Percentiles rank a stretch among this genome's conserved stretches.
Evolutionary conservation across 2,888 invertebrate genomes (phyloP).

Genomic region (Ophion ellenae): DNA sequence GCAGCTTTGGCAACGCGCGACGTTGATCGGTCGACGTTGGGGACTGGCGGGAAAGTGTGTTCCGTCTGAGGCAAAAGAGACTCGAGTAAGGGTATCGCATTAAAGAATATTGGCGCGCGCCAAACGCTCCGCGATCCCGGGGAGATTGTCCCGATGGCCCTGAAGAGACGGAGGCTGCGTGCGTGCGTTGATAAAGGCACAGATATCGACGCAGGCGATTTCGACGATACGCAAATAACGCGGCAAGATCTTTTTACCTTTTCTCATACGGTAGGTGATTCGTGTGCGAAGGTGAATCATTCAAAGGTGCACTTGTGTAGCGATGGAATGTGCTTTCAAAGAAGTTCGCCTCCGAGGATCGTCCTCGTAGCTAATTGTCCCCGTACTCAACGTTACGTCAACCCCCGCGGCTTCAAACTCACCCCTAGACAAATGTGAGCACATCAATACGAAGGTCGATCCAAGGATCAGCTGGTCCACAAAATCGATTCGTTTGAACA

Average conservation of each 20-base stretch:
- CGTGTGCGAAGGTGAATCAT: slow-evolving; percentile 39
- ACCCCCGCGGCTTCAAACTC: too few species aligned
- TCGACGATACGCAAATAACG: slow-evolving; percentile 42
- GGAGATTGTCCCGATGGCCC: slow-evolving; percentile 21
- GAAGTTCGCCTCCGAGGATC: too few species aligned
- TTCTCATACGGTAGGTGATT: slow-evolving; percentile 31
- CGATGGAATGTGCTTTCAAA: background rate
- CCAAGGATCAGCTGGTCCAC: background rate
- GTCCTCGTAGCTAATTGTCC: too few species aligned
- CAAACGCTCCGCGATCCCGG: slow-evolving; percentile 66
- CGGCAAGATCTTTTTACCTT: background rate
- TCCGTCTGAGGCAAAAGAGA: slow-evolving; percentile 6
- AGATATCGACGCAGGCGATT: slow-evolving; percentile 26
- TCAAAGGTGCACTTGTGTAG: slow-evolving; percentile 38
- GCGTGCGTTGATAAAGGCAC: slow-evolving; percentile 44
- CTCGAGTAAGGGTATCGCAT: slow-evolving; percentile 71
- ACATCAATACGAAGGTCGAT: too few species aligned
- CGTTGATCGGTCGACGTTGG: background rate
- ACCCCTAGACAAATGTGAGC: too few species aligned
- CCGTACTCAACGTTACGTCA: too few species aligned
- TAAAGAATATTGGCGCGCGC: slow-evolving; percentile 79
- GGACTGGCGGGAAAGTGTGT: slow-evolving; percentile 33
- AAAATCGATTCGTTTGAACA: background rate
- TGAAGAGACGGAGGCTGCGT: slow-evolving; percentile 26
- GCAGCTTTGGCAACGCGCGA: too few species aligned